These are phyloP conservation scores for Sesamia inferens DNA, from an alignment of 2,888 invertebrate species.

Conservation along the genomic window DNA sequence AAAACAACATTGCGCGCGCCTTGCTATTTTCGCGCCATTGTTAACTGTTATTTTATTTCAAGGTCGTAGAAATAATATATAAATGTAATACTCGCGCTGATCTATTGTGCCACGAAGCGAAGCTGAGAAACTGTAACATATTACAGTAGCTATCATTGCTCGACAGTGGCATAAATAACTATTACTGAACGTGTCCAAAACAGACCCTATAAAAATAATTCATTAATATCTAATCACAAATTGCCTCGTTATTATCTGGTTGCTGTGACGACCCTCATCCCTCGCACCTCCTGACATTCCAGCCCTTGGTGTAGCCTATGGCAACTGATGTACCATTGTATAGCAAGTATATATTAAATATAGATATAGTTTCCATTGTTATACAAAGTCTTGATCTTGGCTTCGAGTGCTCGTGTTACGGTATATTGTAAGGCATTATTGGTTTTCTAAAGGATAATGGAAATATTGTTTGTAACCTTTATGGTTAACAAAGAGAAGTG, in stretches of 20 bases:
- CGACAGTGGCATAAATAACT: too few species aligned
- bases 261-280: slow-evolving; percentile 53
- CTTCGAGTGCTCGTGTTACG: slow-evolving; percentile 46
- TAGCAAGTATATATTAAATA: background rate
- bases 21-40: too few species aligned
- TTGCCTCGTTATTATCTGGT: slow-evolving; percentile 34
- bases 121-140: too few species aligned
- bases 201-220: slow-evolving; percentile 5
- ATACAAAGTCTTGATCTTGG: slow-evolving; percentile 47
- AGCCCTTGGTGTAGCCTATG: slow-evolving; percentile 46
- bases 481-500: slow-evolving; percentile 18
- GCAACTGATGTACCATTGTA: slow-evolving; percentile 41
- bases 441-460: slow-evolving; percentile 48
- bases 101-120: too few species aligned
- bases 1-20: too few species aligned
- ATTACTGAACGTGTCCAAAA: background rate
- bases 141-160: too few species aligned
- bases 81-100: too few species aligned
- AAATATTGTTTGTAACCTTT: slow-evolving; percentile 38
- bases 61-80: too few species aligned
- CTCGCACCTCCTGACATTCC: slow-evolving; percentile 40
- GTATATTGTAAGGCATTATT: slow-evolving; percentile 35
- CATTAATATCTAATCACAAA: slow-evolving; percentile 22
- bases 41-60: too few species aligned
- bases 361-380: slow-evolving; percentile 49